Percentiles rank a stretch among this genome's conserved stretches.
These are phyloP conservation scores for Pammene fasciana DNA, from an alignment of 2,888 invertebrate genomes.

Conservation along the genomic window DNA sequence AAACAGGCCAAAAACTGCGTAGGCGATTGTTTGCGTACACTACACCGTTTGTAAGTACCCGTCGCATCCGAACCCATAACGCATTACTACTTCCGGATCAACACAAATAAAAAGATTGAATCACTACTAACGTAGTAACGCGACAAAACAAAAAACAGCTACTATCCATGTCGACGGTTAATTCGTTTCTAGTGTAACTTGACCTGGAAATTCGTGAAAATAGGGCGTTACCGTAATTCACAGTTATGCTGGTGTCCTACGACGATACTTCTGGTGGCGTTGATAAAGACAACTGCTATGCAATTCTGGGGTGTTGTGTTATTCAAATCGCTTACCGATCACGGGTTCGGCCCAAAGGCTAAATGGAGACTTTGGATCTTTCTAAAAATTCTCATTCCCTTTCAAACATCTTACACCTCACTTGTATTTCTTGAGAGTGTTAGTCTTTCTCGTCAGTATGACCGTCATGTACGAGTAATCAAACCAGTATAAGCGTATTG, in stretches of 20 bases:
- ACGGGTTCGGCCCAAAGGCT: neutral
- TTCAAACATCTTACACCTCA: neutral
- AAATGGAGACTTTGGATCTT: no score
- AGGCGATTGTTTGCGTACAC: constrained; percentile 24
- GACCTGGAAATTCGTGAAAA: constrained; percentile 29
- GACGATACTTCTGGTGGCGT: no score
- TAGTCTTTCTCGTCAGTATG: no score
- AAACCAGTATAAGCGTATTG: no score
- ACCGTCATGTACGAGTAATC: no score
- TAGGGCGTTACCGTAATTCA: no score
- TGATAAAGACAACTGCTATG: no score
- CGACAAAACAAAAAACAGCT: constrained; percentile 62
- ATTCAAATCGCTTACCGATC: neutral
- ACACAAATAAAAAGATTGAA: constrained; percentile 64
- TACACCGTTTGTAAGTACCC: neutral
- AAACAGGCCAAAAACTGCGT: constrained; percentile 23
- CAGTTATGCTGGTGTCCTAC: neutral
- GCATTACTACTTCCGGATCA: constrained; percentile 58
- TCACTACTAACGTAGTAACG: constrained; percentile 57
- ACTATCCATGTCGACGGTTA: neutral
- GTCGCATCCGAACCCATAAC: constrained; percentile 27
- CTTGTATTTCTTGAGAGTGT: no score
- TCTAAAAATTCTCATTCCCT: no score
- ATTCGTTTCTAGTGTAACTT: neutral
- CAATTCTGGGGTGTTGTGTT: neutral